phyloP scores from a whole-genome alignment of 2,888 invertebrate genomes.

The Rhyacophila evoluta region DNA sequence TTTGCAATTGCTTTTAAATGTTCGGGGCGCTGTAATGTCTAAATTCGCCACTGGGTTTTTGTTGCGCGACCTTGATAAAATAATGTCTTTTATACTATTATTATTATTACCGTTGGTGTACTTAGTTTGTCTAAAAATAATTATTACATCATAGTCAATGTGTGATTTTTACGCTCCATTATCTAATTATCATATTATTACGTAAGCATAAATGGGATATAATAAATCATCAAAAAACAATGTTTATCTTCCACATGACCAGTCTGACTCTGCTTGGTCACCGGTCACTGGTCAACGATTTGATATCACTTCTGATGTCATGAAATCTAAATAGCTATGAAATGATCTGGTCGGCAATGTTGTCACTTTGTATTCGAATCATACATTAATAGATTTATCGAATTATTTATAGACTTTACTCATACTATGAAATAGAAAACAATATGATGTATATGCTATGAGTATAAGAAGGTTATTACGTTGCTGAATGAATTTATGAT shows the following conservation, averaged over 20 bases:
- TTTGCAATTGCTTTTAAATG: too few species aligned
- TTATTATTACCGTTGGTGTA: too few species aligned
- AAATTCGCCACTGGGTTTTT: too few species aligned
- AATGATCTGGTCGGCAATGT: not conserved
- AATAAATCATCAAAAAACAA: not conserved
- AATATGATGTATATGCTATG: too few species aligned
- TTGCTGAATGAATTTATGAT: too few species aligned
- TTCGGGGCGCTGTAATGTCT: too few species aligned
- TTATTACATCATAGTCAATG: not conserved
- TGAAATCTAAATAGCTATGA: conserved; percentile 4
- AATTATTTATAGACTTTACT: not conserved
- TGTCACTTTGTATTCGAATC: not conserved
- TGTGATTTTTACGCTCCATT: not conserved
- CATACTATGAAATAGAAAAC: too few species aligned
- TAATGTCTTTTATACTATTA: too few species aligned
- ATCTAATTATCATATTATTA: not conserved
- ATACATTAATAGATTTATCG: not conserved
- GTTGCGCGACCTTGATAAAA: too few species aligned
- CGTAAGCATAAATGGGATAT: not conserved
- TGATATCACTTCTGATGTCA: not conserved
- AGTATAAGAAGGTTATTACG: too few species aligned
- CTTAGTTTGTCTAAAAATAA: not conserved
- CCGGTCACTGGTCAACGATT: not conserved
- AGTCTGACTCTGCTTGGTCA: not conserved
- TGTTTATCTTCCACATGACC: not conserved